Evolutionary conservation across 2,888 invertebrate species (phyloP).

Genomic region (Pollenia labialis): DNA sequence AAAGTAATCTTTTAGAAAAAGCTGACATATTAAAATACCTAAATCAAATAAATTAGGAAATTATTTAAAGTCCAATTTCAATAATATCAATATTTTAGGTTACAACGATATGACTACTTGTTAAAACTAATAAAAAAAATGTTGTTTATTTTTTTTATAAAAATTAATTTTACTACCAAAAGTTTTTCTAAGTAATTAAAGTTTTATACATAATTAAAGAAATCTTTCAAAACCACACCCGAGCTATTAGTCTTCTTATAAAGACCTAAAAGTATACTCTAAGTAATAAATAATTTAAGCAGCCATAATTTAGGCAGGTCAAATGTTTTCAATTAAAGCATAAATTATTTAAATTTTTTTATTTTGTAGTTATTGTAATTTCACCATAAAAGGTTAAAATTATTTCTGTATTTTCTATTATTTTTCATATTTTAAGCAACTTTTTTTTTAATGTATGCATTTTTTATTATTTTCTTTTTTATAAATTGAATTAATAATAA

Average conservation of each 20-base stretch:
- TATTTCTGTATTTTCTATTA: not conserved
- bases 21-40: too few relatives aligned
- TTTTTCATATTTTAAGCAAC: not conserved
- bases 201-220: not conserved
- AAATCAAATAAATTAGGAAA: too few relatives aligned
- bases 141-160: too few relatives aligned
- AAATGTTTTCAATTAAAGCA: too few relatives aligned
- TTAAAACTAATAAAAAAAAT: too few relatives aligned
- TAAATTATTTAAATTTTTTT: too few relatives aligned
- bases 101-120: too few relatives aligned
- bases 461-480: not conserved
- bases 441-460: conserved; percentile 2
- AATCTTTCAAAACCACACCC: not conserved
- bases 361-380: not conserved
- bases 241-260: not conserved
- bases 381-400: conserved; percentile 2
- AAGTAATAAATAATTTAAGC: not conserved
- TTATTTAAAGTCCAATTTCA: too few relatives aligned
- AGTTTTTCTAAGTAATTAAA: too few relatives aligned
- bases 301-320: conserved; percentile 2
- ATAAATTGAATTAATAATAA: not conserved
- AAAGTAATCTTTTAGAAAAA: too few relatives aligned
- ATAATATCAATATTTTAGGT: too few relatives aligned
- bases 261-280: conserved; percentile 36
- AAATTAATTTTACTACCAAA: too few relatives aligned